Base-by-base conservation (phyloP, 1,140 invertebrate species). In the Magallana angulata region DNA sequence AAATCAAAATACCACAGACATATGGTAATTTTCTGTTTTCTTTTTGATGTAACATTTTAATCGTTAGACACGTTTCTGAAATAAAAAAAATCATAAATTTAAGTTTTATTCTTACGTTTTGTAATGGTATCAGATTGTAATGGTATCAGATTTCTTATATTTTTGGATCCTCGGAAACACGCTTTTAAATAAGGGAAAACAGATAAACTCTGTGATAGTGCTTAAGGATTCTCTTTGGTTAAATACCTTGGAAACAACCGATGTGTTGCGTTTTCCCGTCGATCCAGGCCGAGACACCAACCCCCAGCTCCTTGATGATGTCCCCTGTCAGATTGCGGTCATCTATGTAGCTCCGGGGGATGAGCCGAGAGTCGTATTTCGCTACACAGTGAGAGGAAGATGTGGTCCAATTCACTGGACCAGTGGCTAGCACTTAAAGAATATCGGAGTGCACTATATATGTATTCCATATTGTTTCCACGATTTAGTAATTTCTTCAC, bases 61-160 rank as follows among this genome's bases (percentile, higher is more conserved):
- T 76, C 68, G 8, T 18, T 7, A 76, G 68, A 76, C 68, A 76
- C 14, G 12, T 76, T 30, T 30, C 68, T 76, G 68, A 76, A 76
- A 76, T 30, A 24, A 24, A 12, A 24, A 76, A 11, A 18, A 30
- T 1, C 30, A 30, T 0, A 30, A 76, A 30, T 48, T 4, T 4
- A 48, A 48, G 3, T 48, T 76, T 11, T 30, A 18, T 3, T 76
- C 2, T 7, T 36, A 76, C 36, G 68, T 76, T 48, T 12, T 62
- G 16, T 14, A 64, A 64, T n/a, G 14, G 60, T 1, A 64, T 16
- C 7, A 2, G 1, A 76, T 76, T 16, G 16, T 14, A 64, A 64
- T n/a, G 14, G 60, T 1, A 64, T 16, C 7, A 2, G 1, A 76
- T 76, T 76, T 8, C 36, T 30, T 8, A 11, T 11, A 12, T 1